Percentiles rank a stretch among this genome's conserved stretches.
Evolutionary conservation across 2,113 vertebrate species (phyloP).

Genomic region (Oncorhynchus gorbuscha): DNA sequence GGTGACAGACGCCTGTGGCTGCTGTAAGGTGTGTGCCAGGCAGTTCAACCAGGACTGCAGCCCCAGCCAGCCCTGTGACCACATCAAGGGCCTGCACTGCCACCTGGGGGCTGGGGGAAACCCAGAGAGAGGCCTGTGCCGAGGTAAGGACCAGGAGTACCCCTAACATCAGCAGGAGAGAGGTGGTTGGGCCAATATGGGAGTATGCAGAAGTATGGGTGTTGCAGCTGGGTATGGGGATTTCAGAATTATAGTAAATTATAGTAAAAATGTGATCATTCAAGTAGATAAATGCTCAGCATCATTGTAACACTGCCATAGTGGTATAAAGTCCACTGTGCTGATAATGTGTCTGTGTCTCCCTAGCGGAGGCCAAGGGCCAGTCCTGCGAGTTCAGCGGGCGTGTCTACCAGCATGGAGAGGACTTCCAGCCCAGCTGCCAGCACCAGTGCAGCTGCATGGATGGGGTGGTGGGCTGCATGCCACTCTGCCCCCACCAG

Average conservation of each 20-base stretch:
- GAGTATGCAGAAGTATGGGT: too few species aligned
- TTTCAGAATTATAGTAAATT: not conserved
- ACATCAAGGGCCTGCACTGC: slow-evolving; percentile 78
- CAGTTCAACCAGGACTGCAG: slow-evolving; percentile 78
- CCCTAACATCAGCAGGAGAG: not conserved
- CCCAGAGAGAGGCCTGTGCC: slow-evolving; percentile 67
- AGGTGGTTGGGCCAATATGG: not conserved
- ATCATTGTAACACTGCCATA: too few species aligned
- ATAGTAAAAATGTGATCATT: not conserved
- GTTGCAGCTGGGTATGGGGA: too few species aligned
- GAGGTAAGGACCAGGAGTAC: slow-evolving; percentile 54
- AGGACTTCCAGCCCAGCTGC: slow-evolving; percentile 76
- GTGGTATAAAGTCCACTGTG: not conserved
- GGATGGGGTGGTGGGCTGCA: slow-evolving; percentile 76
- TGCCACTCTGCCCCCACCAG: slow-evolving; percentile 72
- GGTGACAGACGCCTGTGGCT: slow-evolving; percentile 71
- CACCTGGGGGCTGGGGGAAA: slow-evolving; percentile 69
- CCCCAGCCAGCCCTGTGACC: slow-evolving; percentile 67
- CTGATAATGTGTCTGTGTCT: slow-evolving; percentile 14
- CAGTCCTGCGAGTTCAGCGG: slow-evolving; percentile 72
- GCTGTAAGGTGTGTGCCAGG: slow-evolving; percentile 74
- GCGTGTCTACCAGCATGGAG: slow-evolving; percentile 72
- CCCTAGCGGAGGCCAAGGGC: slow-evolving; percentile 71
- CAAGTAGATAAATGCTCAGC: too few species aligned
- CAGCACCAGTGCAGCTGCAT: slow-evolving; percentile 77